Base-by-base conservation (phyloP, 2,888 invertebrate species). In the Lysandra bellargus region DNA sequence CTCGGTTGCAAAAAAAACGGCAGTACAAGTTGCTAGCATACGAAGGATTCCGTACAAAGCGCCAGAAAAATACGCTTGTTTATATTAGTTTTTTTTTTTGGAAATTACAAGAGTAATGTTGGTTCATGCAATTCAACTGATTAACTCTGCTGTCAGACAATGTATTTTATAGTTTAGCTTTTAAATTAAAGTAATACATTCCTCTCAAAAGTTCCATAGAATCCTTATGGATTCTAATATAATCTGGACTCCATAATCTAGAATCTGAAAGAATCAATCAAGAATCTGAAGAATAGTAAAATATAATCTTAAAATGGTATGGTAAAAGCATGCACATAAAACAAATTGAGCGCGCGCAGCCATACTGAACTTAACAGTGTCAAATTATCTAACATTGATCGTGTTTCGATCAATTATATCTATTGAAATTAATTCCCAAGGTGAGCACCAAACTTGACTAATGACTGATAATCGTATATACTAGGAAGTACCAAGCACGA, bases 401-500 rank as follows among this genome's bases (percentile, higher is more conserved):
- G 83, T 81, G 80, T 73, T 60, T 75, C 72, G 75, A 78, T 80
- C 80, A 78, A 82, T 84, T 82, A 84, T 83, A 83, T 83, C 83
- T 81, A 83, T 85, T 83, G 85, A 86, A 84, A 85, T 85, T 33
- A 69, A 82, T 81, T 81, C 78, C 85, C 92, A 92, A 92, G 92
- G 92, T 87, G 83, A 92, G 82, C 83, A 83, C 88, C 89, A 84
- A 90, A 91, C 89, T 86, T 86, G 84, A 84, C 84, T 86, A 88
- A 87, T 87, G 88, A 86, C 86, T 87, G 89, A 89, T 90, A 90
- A 90, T 89, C 87, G 87, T 88, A 87, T 87, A 88, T 83, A 90
- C 86, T 85, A 93, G 93, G 93, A 93, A 93, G 93, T 92, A 85
- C 87, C 88, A 90, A 89, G 91, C 85, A 84, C 87, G 87, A 89